These are phyloP conservation scores for Bos javanicus DNA, from an alignment of 2,113 vertebrate species.

Conservation along the genomic window DNA sequence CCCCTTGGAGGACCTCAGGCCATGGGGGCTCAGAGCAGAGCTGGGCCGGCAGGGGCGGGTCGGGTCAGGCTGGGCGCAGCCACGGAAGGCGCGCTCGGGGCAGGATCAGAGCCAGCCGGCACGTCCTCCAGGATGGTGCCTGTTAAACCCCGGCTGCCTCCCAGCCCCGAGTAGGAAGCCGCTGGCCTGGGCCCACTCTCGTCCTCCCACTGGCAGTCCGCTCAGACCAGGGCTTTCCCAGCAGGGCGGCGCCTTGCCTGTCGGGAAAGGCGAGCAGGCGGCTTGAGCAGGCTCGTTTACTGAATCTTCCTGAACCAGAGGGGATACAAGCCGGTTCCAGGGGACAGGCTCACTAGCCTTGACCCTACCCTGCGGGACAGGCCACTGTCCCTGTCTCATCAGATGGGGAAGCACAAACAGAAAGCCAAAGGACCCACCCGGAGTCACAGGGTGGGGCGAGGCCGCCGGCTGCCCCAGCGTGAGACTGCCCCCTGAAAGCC, in stretches of 20 bases:
- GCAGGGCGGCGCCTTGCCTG: background rate
- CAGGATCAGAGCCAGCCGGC: fast-evolving
- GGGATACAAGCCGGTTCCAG: background rate
- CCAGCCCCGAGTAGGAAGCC: fast-evolving
- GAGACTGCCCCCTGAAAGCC: background rate
- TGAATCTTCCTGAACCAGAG: background rate
- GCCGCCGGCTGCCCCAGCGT: background rate
- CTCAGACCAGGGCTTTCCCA: background rate
- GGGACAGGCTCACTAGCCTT: background rate
- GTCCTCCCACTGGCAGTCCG: fast-evolving
- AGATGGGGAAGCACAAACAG: background rate
- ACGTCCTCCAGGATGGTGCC: fast-evolving
- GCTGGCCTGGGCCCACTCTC: fast-evolving
- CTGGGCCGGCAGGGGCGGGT: fast-evolving
- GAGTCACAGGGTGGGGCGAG: background rate
- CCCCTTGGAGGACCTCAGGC: background rate
- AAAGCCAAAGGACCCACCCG: background rate
- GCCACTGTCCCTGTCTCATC: background rate
- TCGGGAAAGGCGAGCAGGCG: background rate
- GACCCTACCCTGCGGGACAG: background rate
- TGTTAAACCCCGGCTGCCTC: fast-evolving
- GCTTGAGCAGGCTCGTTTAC: fast-evolving
- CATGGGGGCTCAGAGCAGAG: fast-evolving
- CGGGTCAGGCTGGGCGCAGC: background rate
- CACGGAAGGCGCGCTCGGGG: fast-evolving